These are phyloP conservation scores for Oryzias celebensis DNA, from an alignment of 2,113 vertebrate species.

Conservation along the genomic window DNA sequence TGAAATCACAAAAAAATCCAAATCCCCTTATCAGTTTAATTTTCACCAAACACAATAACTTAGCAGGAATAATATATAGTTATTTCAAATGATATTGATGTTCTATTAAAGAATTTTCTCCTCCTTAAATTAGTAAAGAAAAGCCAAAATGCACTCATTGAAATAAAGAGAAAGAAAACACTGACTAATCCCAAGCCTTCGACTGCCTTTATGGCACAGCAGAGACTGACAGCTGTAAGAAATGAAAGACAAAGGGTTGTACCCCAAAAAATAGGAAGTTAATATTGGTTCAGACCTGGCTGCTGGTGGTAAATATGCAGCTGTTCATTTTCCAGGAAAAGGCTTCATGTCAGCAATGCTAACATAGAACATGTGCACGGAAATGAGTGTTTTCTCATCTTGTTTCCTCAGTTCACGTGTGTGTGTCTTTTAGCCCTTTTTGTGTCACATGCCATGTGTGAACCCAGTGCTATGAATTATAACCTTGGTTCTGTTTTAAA, in stretches of 20 bases:
- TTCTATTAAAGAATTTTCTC: too few relatives aligned
- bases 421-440: constrained; percentile 25
- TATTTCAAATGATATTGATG: too few relatives aligned
- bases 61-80: too few relatives aligned
- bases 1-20: too few relatives aligned
- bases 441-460: constrained; percentile 55
- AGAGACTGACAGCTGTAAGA: constrained; percentile 16
- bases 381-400: constrained; percentile 18
- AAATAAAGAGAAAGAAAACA: too few relatives aligned
- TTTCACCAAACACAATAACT: too few relatives aligned
- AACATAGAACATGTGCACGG: not conserved
- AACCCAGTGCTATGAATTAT: constrained; percentile 59
- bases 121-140: too few relatives aligned
- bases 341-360: constrained; percentile 24
- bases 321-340: constrained; percentile 26
- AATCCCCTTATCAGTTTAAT: too few relatives aligned
- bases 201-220: not conserved
- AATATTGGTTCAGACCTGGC: constrained; percentile 33
- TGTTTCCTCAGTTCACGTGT: constrained; percentile 5
- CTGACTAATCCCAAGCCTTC: too few relatives aligned
- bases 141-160: too few relatives aligned
- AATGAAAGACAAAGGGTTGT: constrained; percentile 40
- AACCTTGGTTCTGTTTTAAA: constrained; percentile 65
- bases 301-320: constrained; percentile 19
- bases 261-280: constrained; percentile 25